Conservation (phyloP, 2,113 vertebrate species). For the Prionailurus bengalensis region DNA sequence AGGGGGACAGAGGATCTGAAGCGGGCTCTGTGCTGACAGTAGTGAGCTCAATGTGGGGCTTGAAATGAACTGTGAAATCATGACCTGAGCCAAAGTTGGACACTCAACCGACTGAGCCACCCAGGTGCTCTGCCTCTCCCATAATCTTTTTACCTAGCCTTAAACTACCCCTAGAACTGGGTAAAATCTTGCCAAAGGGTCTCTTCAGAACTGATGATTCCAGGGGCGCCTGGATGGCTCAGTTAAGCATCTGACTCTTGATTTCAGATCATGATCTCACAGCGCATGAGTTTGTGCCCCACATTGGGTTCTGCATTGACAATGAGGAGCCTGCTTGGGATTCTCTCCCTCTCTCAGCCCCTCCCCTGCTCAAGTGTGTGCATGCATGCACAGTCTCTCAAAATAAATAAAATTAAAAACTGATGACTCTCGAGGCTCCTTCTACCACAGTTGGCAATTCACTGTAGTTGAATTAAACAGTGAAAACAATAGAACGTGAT, state of each 20-base stretch:
- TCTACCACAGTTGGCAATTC: not conserved
- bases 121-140: not conserved
- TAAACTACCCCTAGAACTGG: constrained; percentile 23
- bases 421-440: not conserved
- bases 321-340: no score
- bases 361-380: no score
- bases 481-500: not conserved
- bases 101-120: not conserved
- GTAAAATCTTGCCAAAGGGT: not conserved
- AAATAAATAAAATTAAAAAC: no score
- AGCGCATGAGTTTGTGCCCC: no score
- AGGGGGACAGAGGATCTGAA: no score
- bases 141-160: not conserved
- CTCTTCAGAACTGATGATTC: constrained; percentile 38
- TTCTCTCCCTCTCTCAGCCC: no score
- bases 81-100: not conserved
- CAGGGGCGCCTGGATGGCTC: not conserved
- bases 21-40: no score
- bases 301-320: no score
- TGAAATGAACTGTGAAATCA: not conserved
- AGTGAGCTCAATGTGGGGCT: no score
- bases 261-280: no score
- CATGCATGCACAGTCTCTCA: no score
- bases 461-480: not conserved
- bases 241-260: no score